A percentile compares a stretch with the other conserved stretches of the same genome.
These are phyloP conservation scores for Bolborhynchus lineola DNA, from an alignment of 2,113 vertebrate genomes.

Conservation along the genomic window DNA sequence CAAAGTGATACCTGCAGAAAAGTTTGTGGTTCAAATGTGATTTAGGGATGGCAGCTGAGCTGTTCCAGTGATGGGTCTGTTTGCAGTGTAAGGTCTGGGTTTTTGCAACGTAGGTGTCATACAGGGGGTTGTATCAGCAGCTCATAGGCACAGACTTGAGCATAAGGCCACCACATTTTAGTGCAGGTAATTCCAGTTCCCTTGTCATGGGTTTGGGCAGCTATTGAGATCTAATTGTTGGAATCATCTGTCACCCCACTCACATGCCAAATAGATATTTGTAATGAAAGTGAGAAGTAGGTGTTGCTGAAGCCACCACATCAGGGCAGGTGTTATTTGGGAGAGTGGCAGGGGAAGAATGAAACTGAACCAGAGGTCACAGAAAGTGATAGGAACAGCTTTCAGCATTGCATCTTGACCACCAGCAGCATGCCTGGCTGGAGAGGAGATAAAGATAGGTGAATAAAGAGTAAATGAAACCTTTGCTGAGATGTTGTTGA, in stretches of 20 bases:
- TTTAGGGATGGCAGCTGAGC: background rate
- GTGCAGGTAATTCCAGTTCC: background rate
- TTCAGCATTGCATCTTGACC: background rate
- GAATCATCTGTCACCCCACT: background rate
- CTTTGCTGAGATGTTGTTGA: background rate
- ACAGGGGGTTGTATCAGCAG: background rate
- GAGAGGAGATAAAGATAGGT: background rate
- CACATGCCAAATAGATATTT: background rate
- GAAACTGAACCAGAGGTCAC: background rate
- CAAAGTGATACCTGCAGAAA: background rate
- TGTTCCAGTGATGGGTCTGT: background rate
- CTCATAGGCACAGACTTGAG: background rate
- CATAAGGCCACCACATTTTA: background rate
- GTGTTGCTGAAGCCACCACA: background rate
- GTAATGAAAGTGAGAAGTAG: background rate
- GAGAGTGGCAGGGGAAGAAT: background rate
- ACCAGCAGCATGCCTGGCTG: background rate
- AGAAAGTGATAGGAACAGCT: background rate
- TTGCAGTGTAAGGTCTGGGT: background rate
- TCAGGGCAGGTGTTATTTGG: background rate
- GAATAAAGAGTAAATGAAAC: background rate
- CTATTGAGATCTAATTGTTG: background rate
- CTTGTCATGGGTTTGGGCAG: background rate
- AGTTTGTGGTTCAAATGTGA: background rate
- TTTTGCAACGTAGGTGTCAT: background rate